Evolutionary conservation across 2,797 vertebrate genomes (phyloP).

Genomic region (Tenualosa thibaudeaui): DNA sequence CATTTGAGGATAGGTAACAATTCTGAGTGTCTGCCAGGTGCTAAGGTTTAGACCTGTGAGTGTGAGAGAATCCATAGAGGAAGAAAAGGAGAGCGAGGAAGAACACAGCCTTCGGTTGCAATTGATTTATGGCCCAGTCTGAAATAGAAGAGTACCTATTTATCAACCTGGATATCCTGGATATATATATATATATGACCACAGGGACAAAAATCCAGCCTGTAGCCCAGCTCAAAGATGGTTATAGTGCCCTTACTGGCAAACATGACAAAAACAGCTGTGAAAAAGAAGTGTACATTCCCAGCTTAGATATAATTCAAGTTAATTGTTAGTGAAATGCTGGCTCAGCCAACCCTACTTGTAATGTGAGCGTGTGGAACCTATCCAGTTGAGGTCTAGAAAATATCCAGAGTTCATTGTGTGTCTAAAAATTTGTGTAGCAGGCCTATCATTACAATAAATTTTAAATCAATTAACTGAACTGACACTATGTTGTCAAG

Average conservation of each 20-base stretch:
- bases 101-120: background rate
- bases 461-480: background rate
- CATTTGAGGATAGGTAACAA: background rate
- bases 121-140: background rate
- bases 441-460: background rate
- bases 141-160: conserved; percentile 2
- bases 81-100: background rate
- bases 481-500: background rate
- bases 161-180: conserved; percentile 2
- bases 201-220: background rate
- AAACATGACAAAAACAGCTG: background rate
- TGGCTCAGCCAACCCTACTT: too few relatives aligned
- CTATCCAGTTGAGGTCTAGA: too few relatives aligned
- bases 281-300: background rate
- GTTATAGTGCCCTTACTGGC: background rate
- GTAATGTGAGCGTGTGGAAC: too few relatives aligned
- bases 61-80: background rate
- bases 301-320: background rate
- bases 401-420: too few relatives aligned
- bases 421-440: too few relatives aligned
- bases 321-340: background rate
- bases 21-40: background rate
- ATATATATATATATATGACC: background rate
- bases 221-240: background rate
- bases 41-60: background rate